These are phyloP conservation scores for Anguilla anguilla DNA, from an alignment of 2,797 vertebrate genomes.

Conservation along the genomic window DNA sequence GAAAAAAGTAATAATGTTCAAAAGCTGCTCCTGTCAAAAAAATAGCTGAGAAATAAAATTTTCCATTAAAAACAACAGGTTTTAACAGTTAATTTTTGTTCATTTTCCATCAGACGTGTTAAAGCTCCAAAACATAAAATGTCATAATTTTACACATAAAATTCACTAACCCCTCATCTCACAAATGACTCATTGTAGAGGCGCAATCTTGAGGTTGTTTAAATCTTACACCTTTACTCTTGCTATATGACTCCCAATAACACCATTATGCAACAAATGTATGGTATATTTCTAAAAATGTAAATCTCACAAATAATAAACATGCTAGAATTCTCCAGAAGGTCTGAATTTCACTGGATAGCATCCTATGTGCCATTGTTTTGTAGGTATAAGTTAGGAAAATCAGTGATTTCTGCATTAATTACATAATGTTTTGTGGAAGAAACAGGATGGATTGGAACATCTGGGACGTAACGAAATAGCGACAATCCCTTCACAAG, in stretches of 20 bases:
- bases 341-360: background rate
- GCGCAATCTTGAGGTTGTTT: background rate
- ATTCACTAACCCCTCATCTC: slow-evolving; percentile 1
- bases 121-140: slow-evolving; percentile 8
- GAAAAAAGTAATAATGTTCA: background rate
- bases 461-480: background rate
- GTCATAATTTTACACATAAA: slow-evolving; percentile 9
- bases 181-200: background rate
- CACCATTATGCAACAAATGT: background rate
- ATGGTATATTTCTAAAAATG: background rate
- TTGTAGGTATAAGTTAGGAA: background rate
- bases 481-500: background rate
- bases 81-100: slow-evolving; percentile 11
- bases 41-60: background rate
- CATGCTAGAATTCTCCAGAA: background rate
- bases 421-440: background rate
- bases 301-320: background rate
- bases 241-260: background rate
- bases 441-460: background rate
- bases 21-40: background rate
- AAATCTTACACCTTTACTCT: slow-evolving; percentile 7
- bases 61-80: slow-evolving; percentile 3
- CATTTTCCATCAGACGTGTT: slow-evolving; percentile 13
- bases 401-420: background rate
- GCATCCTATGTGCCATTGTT: background rate